Base-by-base conservation (phyloP, 2,888 invertebrate genomes). In the Poecilus cupreus region DNA sequence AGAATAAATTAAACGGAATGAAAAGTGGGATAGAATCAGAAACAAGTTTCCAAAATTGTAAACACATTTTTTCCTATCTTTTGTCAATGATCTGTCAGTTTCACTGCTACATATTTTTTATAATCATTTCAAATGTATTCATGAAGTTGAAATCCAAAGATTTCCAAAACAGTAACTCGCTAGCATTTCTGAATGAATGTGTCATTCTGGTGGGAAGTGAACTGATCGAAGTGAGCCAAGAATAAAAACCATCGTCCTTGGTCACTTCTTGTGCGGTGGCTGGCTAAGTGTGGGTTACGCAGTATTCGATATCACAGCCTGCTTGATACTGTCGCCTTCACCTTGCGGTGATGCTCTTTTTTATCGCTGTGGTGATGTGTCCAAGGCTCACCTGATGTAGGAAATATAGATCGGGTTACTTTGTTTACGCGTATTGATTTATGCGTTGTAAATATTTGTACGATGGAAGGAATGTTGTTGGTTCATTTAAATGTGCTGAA, bases 111-210 rank as follows among this genome's bases (percentile, higher is more conserved):
- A 43, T n/a, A 43, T 43, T 43, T 13, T n/a, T 43, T 43, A 13
- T n/a, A 11, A 32, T 32, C 32, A 32, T 32, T 32, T 32, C 8
- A 8, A 32, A 32, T 32, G 5, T 32, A 32, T 32, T 32, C 32
- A 32, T 32, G 32, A 32, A 32, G 32, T 32, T 2, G 32, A 32
- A 32, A 32, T 3, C 4, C 0, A 32, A 32, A 32, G 26, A 13
- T 60, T 60, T 26, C 60, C 26, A 60, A 60, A 60, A 13, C 26
- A 24, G 60, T 60, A n/a, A 11, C 18, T 54, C 22, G 32, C 54
- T 26, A n/a, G 26, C 60, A 60, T 54, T 22, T 54, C 43, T 54
- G 60, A 60, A 60, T 60, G 60, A 60, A 60, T 60, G 60, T 60
- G 60, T 60, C 60, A 60, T 60, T n/a, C 13, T 26, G 3, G 60